Percentiles rank a stretch among this genome's conserved stretches.
These are phyloP conservation scores for Piprites chloris DNA, from an alignment of 2,113 vertebrate species.

Conservation along the genomic window DNA sequence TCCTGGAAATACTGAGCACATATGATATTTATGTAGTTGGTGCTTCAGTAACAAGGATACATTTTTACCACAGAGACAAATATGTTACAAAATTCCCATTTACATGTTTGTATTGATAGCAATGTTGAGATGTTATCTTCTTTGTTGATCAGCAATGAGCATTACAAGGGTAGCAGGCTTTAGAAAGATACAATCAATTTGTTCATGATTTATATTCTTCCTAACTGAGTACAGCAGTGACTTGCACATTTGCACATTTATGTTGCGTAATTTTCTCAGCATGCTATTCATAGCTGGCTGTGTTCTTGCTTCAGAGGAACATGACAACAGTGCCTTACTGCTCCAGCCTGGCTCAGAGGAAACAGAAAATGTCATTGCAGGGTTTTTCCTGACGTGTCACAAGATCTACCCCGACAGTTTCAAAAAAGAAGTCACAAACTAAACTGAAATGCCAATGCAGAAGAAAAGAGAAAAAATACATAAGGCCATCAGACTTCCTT, in stretches of 20 bases:
- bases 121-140: background rate
- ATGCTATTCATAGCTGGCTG: background rate
- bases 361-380: background rate
- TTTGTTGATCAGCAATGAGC: background rate
- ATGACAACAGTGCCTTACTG: background rate
- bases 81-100: background rate
- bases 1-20: background rate
- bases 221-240: background rate
- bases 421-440: background rate
- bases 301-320: background rate
- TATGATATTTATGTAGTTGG: background rate
- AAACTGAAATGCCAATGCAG: background rate
- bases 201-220: background rate
- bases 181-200: background rate
- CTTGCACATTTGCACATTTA: background rate
- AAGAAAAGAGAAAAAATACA: background rate
- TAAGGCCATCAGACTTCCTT: background rate
- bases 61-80: background rate
- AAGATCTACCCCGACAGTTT: background rate
- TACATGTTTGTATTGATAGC: background rate
- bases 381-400: background rate
- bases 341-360: background rate
- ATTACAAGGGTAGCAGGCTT: background rate
- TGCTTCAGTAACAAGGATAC: background rate
- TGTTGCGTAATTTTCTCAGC: background rate